These are phyloP conservation scores for Neostethus bicornis DNA, from an alignment of 2,797 vertebrate species.

Conservation along the genomic window DNA sequence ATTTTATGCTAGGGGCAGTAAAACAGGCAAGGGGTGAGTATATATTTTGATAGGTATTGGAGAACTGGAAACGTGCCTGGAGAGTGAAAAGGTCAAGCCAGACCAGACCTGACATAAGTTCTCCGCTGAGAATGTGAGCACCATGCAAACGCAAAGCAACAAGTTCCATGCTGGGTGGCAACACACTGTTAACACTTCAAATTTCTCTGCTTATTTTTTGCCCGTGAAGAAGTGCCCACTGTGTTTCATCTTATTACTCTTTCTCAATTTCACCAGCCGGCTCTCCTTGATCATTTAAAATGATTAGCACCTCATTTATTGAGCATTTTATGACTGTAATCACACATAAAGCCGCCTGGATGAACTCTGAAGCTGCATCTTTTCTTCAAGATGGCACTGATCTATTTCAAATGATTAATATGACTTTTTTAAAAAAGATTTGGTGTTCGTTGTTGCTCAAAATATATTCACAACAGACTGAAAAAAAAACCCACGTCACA, in stretches of 20 bases:
- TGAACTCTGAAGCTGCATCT: constrained; percentile 54
- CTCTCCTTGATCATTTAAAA: constrained; percentile 29
- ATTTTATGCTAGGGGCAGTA: constrained; percentile 40
- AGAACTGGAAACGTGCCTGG: constrained; percentile 63
- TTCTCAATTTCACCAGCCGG: constrained; percentile 10
- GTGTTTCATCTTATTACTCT: constrained; percentile 29
- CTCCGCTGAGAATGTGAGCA: constrained; percentile 64
- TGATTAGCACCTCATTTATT: constrained; percentile 73
- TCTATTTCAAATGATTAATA: constrained; percentile 75
- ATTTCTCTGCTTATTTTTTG: constrained; percentile 15
- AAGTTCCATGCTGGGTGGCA: constrained; percentile 40
- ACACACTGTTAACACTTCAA: constrained; percentile 46
- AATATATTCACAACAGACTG: constrained; percentile 60
- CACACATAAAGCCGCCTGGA: constrained; percentile 35
- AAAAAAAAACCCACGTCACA: constrained; percentile 62
- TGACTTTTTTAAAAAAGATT: constrained; percentile 74
- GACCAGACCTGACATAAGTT: constrained; percentile 65
- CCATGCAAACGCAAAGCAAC: constrained; percentile 66
- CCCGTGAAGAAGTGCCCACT: constrained; percentile 8
- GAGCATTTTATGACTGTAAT: constrained; percentile 52
- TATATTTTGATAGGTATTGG: constrained; percentile 67
- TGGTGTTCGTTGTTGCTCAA: constrained; percentile 60
- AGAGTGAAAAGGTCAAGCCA: constrained; percentile 75
- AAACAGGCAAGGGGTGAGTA: constrained; percentile 32
- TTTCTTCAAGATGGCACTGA: constrained; percentile 70